Evolutionary conservation across 2,113 vertebrate species (phyloP), one percentile per base, ranked within the genome.

Genomic region (Stercorarius parasiticus): DNA sequence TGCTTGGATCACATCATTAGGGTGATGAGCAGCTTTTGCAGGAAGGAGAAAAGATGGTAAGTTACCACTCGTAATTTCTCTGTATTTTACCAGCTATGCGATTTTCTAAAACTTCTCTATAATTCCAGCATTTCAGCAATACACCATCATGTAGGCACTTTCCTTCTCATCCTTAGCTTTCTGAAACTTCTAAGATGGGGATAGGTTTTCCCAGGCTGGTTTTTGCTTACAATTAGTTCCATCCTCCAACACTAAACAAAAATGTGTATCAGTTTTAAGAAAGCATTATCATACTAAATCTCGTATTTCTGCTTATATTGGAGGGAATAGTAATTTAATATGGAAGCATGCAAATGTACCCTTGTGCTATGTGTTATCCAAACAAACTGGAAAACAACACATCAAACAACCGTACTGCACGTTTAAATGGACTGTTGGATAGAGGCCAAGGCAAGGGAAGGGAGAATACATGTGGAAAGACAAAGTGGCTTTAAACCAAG

Each of bases 121-220:
- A 56, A 10, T 34, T 91, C n/a, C 50, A 64, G 11, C n/a, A 15
- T 65, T 94, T 82, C 61, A 65, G 73, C 86, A 89, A 74, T 5
- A 59, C 3, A n/a, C 5, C 2, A 23, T 18, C 2, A 2, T 20
- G 34, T 13, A 73, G 2, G 11, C 1, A 53, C n/a, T 40, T 50
- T 50, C 15, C 15, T 52, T 14, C 25, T 71, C 13, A 85, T 56
- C 30, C 5, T 3, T 15, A 79, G 27, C 5, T 85, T 79, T 72
- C 70, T 76, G 55, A 85, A 93, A 43, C 14, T 61, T 86, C 21
- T 19, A 22, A 50, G 8, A 6, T 69, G 30, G 29, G 16, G 82
- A 73, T 5, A 76, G 6, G 5, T 62, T 86, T 88, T 82, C 25
- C 16, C 26, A 42, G 27, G 15, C 10, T 72, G 12, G 0, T 22